phyloP scores from a whole-genome alignment of 2,113 vertebrate species.

The Planiliza haematocheilus region DNA sequence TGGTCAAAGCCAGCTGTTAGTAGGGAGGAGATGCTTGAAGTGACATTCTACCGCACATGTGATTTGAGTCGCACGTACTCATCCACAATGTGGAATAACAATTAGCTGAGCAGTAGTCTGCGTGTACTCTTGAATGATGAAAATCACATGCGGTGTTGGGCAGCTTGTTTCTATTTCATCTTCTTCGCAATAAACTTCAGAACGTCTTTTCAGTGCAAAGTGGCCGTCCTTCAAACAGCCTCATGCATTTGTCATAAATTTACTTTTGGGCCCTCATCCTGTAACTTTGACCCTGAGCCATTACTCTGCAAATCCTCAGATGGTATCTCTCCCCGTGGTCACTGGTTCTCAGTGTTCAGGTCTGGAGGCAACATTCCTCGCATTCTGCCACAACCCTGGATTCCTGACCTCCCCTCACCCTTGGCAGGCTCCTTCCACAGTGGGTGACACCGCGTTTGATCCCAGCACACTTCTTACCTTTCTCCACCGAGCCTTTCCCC shows the following conservation, averaged over 20 bases:
- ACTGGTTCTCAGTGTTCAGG: slow-evolving; percentile 37
- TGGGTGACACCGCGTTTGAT: slow-evolving; percentile 32
- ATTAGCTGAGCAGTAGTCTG: background rate
- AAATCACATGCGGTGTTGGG: background rate
- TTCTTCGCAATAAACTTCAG: background rate
- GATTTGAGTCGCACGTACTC: background rate
- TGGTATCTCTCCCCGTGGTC: slow-evolving; percentile 33
- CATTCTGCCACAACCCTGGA: slow-evolving; percentile 61
- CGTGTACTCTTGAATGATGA: background rate
- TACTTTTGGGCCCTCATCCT: slow-evolving; percentile 30
- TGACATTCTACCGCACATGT: background rate
- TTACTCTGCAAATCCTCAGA: slow-evolving; percentile 44
- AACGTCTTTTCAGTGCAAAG: background rate
- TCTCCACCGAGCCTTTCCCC: background rate
- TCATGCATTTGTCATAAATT: slow-evolving; percentile 14
- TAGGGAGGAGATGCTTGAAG: slow-evolving; percentile 4
- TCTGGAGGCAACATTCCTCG: slow-evolving; percentile 71
- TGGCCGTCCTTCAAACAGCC: slow-evolving; percentile 14
- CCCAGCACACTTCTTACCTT: slow-evolving; percentile 30
- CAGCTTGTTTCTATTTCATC: slow-evolving; percentile 12
- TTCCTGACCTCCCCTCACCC: slow-evolving; percentile 64
- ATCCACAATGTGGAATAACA: slow-evolving; percentile 2
- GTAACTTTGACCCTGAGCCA: slow-evolving; percentile 55
- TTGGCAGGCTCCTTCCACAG: slow-evolving; percentile 4
- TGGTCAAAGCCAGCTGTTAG: slow-evolving; percentile 13